These are phyloP conservation scores for Bombus pyrosoma DNA, from an alignment of 1,140 invertebrate species.

Conservation along the genomic window DNA sequence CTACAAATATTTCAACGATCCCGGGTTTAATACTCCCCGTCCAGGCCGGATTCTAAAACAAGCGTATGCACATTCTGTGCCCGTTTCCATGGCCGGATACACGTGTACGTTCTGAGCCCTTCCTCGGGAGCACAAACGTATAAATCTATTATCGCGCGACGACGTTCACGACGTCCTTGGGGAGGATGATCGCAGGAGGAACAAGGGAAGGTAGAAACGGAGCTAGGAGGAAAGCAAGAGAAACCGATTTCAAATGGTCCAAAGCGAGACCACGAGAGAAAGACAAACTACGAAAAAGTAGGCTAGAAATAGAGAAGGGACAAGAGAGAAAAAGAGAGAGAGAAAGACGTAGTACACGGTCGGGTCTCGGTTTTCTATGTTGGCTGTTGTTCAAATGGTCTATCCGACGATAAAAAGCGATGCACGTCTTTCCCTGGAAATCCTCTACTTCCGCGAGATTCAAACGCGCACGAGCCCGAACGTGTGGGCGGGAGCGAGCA, in stretches of 20 bases:
- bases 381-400: constrained; percentile 80
- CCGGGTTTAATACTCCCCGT: neutral
- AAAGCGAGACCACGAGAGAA: neutral
- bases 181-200: constrained; percentile 19
- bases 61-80: neutral
- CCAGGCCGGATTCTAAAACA: neutral
- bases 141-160: constrained; percentile 73
- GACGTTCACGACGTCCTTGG: constrained; percentile 39
- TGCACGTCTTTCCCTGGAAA: constrained; percentile 74
- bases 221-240: constrained; percentile 5
- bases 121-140: constrained; percentile 47
- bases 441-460: constrained; percentile 73
- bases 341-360: constrained; percentile 35
- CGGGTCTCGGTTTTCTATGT: constrained; percentile 71
- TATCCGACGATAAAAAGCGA: constrained; percentile 78
- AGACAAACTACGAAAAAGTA: neutral
- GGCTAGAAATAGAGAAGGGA: neutral
- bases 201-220: neutral
- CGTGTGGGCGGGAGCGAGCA: neutral
- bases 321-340: constrained; percentile 3
- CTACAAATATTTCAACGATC: constrained; percentile 23
- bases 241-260: constrained; percentile 25
- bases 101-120: constrained; percentile 19
- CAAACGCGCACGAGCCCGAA: constrained; percentile 68
- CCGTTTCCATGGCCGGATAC: constrained; percentile 12